phyloP scores from a whole-genome alignment of 1,140 invertebrate genomes.

The Lysiphlebus fabarum region DNA sequence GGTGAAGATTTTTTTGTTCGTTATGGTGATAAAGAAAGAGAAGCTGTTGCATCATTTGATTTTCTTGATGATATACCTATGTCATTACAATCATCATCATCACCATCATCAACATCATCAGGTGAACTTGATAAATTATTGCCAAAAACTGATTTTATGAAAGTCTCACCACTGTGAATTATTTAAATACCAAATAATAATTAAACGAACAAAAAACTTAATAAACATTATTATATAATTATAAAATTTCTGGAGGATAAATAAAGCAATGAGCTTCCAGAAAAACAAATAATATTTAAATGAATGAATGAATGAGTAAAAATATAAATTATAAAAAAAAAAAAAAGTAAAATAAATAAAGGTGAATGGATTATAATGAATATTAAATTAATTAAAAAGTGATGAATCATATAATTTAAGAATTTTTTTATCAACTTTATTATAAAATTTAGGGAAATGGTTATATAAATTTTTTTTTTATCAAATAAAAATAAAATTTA shows the following conservation, averaged over 20 bases:
- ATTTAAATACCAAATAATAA: not conserved
- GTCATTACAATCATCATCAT: constrained; percentile 24
- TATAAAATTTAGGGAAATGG: not conserved
- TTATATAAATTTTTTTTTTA: constrained; percentile 2
- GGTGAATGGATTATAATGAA: not conserved
- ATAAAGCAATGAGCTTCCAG: too few relatives aligned
- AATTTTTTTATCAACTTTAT: constrained; percentile 6
- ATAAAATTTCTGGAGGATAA: not conserved
- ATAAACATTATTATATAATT: not conserved
- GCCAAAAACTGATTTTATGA: constrained; percentile 32
- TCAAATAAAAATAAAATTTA: too few relatives aligned
- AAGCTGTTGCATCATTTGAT: constrained; percentile 75
- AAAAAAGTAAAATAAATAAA: constrained; percentile 19
- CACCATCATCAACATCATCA: constrained; percentile 26
- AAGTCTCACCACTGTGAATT: constrained; percentile 35
- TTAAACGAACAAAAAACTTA: not conserved
- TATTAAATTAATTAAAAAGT: too few relatives aligned
- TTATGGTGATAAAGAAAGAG: constrained; percentile 72
- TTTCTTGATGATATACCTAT: constrained; percentile 66
- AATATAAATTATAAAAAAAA: constrained; percentile 19
- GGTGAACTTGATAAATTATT: constrained; percentile 25
- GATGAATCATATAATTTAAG: too few relatives aligned
- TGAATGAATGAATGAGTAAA: constrained; percentile 14
- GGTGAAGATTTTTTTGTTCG: constrained; percentile 69
- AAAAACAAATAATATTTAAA: not conserved